A percentile compares a stretch with the other conserved stretches of the same genome.
Conservation (phyloP, 2,797 vertebrate species). For the Sebastes steindachneri region DNA sequence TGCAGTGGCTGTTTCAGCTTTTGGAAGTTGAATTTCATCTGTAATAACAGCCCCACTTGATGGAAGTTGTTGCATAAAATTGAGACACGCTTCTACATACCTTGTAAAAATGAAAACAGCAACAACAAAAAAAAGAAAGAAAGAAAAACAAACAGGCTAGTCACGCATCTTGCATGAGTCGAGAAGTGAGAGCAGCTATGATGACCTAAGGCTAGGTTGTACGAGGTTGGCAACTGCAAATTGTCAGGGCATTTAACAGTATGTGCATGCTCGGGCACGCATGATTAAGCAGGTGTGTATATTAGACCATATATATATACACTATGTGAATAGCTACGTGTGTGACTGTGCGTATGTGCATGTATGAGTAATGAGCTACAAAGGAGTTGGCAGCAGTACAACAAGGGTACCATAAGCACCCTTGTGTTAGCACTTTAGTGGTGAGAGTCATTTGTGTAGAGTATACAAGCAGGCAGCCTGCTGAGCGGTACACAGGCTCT, state of each 20-base stretch:
- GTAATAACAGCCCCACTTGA: constrained; percentile 72
- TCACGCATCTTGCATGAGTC: constrained; percentile 78
- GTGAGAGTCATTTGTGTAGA: constrained; percentile 56
- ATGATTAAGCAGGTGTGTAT: constrained; percentile 44
- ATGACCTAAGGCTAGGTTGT: constrained; percentile 48
- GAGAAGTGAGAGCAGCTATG: constrained; percentile 59
- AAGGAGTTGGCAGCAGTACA: constrained; percentile 47
- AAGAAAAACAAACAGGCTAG: constrained; percentile 73
- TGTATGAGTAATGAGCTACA: constrained; percentile 50
- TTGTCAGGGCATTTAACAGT: constrained; percentile 19
- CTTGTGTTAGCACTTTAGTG: constrained; percentile 49
- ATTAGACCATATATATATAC: constrained; percentile 6
- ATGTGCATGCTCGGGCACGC: constrained; percentile 5
- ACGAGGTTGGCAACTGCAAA: constrained; percentile 42
- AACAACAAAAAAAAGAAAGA: constrained; percentile 45
- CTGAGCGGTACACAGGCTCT: constrained; percentile 47
- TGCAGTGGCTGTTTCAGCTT: constrained; percentile 54
- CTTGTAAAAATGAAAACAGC: constrained; percentile 79
- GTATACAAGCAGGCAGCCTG: constrained; percentile 53
- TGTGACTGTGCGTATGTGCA: constrained; percentile 25
- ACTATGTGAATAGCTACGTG: not conserved
- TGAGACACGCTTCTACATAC: constrained; percentile 77
- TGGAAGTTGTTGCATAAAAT: constrained; percentile 79
- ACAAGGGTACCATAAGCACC: constrained; percentile 25
- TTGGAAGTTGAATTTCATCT: constrained; percentile 71